Conservation (phyloP, 2,888 invertebrate species). For the Cephus sareptanus region DNA sequence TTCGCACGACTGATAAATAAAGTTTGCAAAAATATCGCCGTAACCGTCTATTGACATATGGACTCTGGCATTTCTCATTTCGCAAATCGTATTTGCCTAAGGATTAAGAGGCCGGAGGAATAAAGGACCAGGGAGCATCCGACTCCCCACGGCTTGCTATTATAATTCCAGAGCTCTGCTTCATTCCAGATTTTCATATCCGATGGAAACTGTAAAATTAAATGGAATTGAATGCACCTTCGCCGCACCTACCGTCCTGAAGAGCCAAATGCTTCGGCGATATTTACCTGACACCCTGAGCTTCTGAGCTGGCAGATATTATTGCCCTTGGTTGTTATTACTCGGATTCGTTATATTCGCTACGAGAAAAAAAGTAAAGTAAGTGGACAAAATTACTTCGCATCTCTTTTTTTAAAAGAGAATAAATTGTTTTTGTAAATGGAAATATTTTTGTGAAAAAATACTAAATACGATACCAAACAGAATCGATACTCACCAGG, state of each 20-base stretch:
- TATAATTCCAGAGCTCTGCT: neutral
- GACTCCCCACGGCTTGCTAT: neutral
- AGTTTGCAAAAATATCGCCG: neutral
- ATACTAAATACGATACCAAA: too few species aligned
- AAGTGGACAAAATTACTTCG: too few species aligned
- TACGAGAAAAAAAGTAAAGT: too few species aligned
- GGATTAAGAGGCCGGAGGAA: neutral
- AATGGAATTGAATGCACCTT: neutral
- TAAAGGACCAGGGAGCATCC: neutral
- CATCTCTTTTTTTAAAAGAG: too few species aligned
- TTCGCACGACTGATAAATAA: neutral
- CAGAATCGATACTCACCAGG: too few species aligned
- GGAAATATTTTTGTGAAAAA: too few species aligned
- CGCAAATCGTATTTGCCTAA: neutral
- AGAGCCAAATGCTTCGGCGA: neutral
- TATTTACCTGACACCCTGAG: neutral
- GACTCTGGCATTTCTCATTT: neutral
- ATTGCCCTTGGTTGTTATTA: too few species aligned
- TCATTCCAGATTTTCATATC: neutral
- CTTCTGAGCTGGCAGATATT: too few species aligned
- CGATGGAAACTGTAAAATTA: neutral
- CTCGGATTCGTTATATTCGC: too few species aligned
- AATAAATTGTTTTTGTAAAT: too few species aligned
- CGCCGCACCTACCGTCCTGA: neutral
- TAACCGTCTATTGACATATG: neutral